Evolutionary conservation across 2,113 vertebrate genomes (phyloP).

Genomic region (Tyrannus savana): DNA sequence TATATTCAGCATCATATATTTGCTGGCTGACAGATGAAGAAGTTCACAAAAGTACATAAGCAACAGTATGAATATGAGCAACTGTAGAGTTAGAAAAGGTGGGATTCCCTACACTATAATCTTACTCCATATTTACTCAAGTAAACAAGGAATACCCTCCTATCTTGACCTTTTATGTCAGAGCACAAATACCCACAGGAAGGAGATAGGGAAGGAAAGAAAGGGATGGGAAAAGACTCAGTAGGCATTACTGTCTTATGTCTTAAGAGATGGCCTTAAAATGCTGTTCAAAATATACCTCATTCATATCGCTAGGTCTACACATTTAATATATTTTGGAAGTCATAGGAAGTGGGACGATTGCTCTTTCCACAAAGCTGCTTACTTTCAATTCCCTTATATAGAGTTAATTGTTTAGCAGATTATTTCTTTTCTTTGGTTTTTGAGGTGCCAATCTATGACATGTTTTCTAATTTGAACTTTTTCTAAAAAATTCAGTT

Average conservation of each 20-base stretch:
- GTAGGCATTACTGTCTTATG: not conserved
- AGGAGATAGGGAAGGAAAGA: not conserved
- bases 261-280: not conserved
- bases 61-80: not conserved
- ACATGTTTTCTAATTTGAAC: not conserved
- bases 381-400: not conserved
- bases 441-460: not conserved
- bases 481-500: not conserved
- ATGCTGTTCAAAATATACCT: not conserved
- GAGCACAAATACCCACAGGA: not conserved
- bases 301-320: not conserved
- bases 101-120: not conserved
- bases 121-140: not conserved
- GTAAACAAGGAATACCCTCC: not conserved
- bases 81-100: fast-evolving
- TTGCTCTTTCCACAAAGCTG: not conserved
- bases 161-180: not conserved
- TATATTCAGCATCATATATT: not conserved
- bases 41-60: not conserved
- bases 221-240: not conserved
- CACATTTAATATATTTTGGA: not conserved
- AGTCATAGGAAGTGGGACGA: not conserved
- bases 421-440: not conserved
- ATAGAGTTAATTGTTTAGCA: not conserved
- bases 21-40: not conserved